Percentiles rank a stretch among this genome's conserved stretches.
Evolutionary conservation across 2,113 vertebrate species (phyloP).

Genomic region (Scortum barcoo): DNA sequence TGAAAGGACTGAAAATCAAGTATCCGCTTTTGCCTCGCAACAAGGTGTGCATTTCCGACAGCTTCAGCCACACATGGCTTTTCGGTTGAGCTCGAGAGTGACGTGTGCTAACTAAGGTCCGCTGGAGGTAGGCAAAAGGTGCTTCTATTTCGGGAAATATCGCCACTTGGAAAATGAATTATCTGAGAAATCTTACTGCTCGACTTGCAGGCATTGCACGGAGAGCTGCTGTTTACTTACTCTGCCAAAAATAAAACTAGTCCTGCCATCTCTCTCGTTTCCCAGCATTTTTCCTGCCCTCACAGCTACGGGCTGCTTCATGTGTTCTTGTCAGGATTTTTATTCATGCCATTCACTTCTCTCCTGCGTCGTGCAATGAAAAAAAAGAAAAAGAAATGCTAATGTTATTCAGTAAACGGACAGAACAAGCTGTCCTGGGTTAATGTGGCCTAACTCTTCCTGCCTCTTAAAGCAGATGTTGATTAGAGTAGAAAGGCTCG

Average conservation of each 20-base stretch:
- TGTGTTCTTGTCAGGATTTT: slow-evolving; percentile 53
- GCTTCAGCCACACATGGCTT: neutral
- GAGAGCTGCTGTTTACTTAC: slow-evolving; percentile 40
- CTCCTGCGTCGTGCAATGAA: neutral
- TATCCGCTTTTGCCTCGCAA: slow-evolving; percentile 16
- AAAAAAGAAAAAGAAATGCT: slow-evolving; percentile 1
- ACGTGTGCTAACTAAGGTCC: slow-evolving; percentile 22
- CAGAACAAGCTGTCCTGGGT: slow-evolving; percentile 39
- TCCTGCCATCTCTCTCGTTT: slow-evolving; percentile 16
- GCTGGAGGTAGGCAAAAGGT: neutral
- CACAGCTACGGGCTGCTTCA: slow-evolving; percentile 34
- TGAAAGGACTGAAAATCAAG: slow-evolving; percentile 25
- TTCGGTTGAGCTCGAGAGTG: slow-evolving; percentile 19
- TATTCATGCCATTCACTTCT: slow-evolving; percentile 47
- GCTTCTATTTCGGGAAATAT: slow-evolving; percentile 7
- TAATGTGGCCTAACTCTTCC: slow-evolving; percentile 32
- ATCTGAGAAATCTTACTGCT: slow-evolving; percentile 33
- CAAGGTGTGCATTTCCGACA: slow-evolving; percentile 52
- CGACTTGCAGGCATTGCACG: slow-evolving; percentile 6
- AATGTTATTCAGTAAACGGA: slow-evolving; percentile 50
- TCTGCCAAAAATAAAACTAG: slow-evolving; percentile 44
- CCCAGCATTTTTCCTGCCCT: slow-evolving; percentile 18
- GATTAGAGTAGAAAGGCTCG: slow-evolving; percentile 28
- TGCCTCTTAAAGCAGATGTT: slow-evolving; percentile 40
- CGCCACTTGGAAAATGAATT: slow-evolving; percentile 28